Percentiles rank a stretch among this genome's conserved stretches.
These are phyloP conservation scores for Macheiramphus alcinus DNA, from an alignment of 2,113 vertebrate species.

Conservation along the genomic window DNA sequence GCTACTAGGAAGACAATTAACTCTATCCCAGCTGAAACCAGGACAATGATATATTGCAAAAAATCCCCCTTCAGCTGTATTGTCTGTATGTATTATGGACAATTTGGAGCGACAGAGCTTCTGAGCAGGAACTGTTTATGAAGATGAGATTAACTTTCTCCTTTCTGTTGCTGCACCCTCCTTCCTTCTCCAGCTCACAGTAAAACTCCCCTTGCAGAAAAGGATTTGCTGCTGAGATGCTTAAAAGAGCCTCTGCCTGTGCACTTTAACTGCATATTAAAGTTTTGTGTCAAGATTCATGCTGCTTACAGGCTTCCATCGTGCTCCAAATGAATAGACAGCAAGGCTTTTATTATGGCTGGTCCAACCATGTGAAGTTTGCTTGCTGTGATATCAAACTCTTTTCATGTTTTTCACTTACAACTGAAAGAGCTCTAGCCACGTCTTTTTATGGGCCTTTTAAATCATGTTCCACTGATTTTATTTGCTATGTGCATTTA, in stretches of 20 bases:
- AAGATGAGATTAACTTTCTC: not conserved
- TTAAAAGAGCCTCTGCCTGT: not conserved
- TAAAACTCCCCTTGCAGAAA: not conserved
- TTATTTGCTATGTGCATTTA: not conserved
- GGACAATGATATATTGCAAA: not conserved
- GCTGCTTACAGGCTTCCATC: not conserved
- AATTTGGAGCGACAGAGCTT: not conserved
- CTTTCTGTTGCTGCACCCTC: not conserved
- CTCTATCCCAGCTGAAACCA: no score
- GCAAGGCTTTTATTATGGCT: not conserved
- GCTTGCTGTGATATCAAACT: not conserved
- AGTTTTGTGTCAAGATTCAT: not conserved
- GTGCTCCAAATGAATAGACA: not conserved
- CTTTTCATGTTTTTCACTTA: not conserved
- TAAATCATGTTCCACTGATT: not conserved
- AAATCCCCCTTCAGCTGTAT: not conserved
- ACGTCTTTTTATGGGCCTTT: not conserved
- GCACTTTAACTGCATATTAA: not conserved
- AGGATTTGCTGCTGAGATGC: not conserved
- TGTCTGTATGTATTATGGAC: not conserved
- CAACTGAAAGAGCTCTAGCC: not conserved
- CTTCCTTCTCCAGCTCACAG: not conserved
- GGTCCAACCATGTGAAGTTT: not conserved
- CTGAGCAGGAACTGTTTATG: not conserved
- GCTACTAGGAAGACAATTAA: no score